phyloP scores from a whole-genome alignment of 2,113 vertebrate species.

The Aegithalos caudatus region DNA sequence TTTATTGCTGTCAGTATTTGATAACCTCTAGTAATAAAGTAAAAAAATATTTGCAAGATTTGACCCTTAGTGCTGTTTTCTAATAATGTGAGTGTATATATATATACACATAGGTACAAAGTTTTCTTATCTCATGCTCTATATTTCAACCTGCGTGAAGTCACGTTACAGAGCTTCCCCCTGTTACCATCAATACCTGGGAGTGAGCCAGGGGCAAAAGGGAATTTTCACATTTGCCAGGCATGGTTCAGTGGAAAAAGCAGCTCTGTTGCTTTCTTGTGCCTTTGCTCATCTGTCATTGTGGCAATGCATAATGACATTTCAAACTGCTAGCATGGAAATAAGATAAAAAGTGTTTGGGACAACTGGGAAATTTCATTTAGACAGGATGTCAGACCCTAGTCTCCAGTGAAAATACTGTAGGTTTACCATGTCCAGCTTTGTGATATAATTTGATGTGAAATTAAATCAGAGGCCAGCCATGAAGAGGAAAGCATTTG shows the following conservation, averaged over 20 bases:
- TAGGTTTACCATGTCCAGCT: conserved; percentile 63
- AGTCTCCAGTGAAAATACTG: conserved; percentile 64
- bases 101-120: no score
- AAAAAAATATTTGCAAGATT: neutral
- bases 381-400: conserved; percentile 68
- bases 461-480: conserved; percentile 66
- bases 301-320: conserved; percentile 59
- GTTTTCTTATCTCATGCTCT: neutral
- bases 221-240: neutral
- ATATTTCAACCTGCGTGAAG: neutral
- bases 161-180: neutral
- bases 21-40: neutral
- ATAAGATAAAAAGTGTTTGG: conserved; percentile 71
- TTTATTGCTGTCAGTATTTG: neutral
- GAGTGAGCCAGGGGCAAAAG: neutral
- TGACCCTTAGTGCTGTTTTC: neutral
- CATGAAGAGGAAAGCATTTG: neutral
- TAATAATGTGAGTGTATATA: no score
- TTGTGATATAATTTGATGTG: conserved; percentile 57
- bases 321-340: conserved; percentile 68
- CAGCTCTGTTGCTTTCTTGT: conserved; percentile 23
- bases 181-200: neutral
- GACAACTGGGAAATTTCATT: conserved; percentile 79
- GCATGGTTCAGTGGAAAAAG: neutral
- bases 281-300: conserved; percentile 66